These are phyloP conservation scores for Bubo scandiacus DNA, from an alignment of 2,113 vertebrate species.

Conservation along the genomic window DNA sequence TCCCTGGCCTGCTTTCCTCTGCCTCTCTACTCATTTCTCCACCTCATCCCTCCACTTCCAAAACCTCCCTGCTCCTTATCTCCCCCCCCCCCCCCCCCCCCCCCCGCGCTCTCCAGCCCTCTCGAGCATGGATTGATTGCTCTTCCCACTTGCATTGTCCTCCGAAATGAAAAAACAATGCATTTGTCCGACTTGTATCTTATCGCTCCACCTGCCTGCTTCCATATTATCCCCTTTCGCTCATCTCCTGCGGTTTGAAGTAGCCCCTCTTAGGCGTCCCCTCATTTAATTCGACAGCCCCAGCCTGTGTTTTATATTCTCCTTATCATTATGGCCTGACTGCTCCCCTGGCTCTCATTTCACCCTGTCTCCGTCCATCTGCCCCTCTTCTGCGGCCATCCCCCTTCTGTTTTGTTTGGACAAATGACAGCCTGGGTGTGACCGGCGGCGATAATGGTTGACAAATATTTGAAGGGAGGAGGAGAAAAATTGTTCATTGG, in stretches of 20 bases:
- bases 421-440: conserved; percentile 40
- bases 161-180: neutral
- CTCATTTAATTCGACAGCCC: neutral
- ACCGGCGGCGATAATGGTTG: neutral
- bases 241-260: neutral
- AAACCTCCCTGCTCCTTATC: neutral
- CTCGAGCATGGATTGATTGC: neutral
- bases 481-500: conserved; percentile 9
- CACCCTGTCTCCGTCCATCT: neutral
- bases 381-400: neutral
- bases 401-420: conserved; percentile 29
- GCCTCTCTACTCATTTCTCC: neutral
- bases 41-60: neutral
- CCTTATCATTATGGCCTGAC: conserved; percentile 46
- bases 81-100: neutral
- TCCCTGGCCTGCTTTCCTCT: neutral
- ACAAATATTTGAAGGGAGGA: conserved; percentile 44
- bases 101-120: neutral
- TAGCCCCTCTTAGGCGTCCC: neutral
- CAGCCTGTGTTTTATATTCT: conserved; percentile 3
- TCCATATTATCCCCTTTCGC: neutral
- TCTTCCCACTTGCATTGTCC: neutral
- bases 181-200: neutral
- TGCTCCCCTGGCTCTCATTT: conserved; percentile 29
- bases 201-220: conserved; percentile 25